Evolutionary conservation across 1,140 invertebrate genomes (phyloP).

Genomic region (Scaptomyza graminum): DNA sequence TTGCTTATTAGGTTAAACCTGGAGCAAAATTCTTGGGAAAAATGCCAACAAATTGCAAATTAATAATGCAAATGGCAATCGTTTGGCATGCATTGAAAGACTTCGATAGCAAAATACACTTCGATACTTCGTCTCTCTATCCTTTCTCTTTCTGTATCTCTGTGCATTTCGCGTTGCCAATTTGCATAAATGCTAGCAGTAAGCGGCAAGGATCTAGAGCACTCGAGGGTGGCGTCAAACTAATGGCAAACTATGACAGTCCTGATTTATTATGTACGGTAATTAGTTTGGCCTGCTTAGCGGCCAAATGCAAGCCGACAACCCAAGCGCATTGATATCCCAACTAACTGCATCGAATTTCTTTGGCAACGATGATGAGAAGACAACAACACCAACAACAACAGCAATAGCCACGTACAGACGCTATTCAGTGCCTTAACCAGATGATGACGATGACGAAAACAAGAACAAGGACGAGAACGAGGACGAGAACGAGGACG

Average conservation of each 20-base stretch:
- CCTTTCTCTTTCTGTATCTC: not conserved
- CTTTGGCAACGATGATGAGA: conserved; percentile 38
- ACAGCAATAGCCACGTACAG: conserved; percentile 17
- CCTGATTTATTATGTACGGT: conserved; percentile 77
- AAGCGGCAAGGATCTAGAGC: conserved; percentile 16
- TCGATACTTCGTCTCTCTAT: conserved; percentile 4
- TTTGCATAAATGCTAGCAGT: conserved; percentile 73
- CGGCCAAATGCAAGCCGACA: conserved; percentile 29
- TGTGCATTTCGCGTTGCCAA: conserved; percentile 42
- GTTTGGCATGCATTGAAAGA: conserved; percentile 14
- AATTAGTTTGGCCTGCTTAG: conserved; percentile 79
- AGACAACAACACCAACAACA: conserved; percentile 28
- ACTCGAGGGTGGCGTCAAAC: conserved; percentile 58
- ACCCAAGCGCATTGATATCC: conserved; percentile 54
- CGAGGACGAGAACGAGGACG: too few species aligned
- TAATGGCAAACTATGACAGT: conserved; percentile 77
- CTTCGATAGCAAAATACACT: conserved; percentile 19
- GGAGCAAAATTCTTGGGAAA: conserved; percentile 52
- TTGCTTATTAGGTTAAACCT: conserved; percentile 57
- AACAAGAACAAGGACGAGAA: not conserved
- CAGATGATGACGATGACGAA: conserved; percentile 10
- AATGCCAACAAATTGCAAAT: conserved; percentile 75
- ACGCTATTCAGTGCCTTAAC: not conserved
- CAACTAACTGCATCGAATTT: conserved; percentile 60
- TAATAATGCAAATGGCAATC: conserved; percentile 68